Conservation (phyloP, 2,888 invertebrate genomes). For the Phymatocera aterrima region DNA sequence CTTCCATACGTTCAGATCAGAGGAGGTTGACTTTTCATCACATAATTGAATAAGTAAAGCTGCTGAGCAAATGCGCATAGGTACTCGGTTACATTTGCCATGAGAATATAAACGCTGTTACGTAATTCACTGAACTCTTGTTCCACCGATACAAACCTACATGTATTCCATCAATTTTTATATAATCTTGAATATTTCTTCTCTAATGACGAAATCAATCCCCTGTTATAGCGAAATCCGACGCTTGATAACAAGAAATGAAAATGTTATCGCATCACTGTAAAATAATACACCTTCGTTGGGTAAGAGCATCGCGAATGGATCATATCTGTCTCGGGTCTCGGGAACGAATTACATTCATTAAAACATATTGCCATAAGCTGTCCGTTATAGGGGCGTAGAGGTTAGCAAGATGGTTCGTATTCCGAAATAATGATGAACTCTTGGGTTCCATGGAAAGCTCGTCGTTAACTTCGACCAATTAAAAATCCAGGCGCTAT, state of each 20-base stretch:
- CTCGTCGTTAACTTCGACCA: conserved; percentile 33
- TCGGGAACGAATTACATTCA: conserved; percentile 22
- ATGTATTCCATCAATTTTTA: not conserved
- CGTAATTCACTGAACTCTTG: not conserved
- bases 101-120: not conserved
- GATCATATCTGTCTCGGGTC: conserved; percentile 10
- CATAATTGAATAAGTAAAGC: not conserved
- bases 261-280: conserved; percentile 39
- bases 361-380: conserved; percentile 38
- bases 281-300: conserved; percentile 41
- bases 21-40: too few relatives aligned
- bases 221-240: conserved; percentile 35
- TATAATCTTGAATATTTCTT: not conserved
- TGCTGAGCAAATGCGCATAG: not conserved
- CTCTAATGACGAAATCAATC: conserved; percentile 39
- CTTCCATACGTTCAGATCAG: too few relatives aligned
- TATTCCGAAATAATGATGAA: conserved; percentile 25
- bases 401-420: conserved; percentile 28
- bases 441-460: conserved; percentile 12
- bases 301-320: conserved; percentile 40
- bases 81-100: too few relatives aligned
- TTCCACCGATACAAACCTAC: not conserved
- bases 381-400: not conserved
- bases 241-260: conserved; percentile 41
- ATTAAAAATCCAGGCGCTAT: conserved; percentile 16